Evolutionary conservation across 2,113 vertebrate genomes (phyloP), one percentile per base, ranked within the genome.

Genomic region (Pituophis catenifer): DNA sequence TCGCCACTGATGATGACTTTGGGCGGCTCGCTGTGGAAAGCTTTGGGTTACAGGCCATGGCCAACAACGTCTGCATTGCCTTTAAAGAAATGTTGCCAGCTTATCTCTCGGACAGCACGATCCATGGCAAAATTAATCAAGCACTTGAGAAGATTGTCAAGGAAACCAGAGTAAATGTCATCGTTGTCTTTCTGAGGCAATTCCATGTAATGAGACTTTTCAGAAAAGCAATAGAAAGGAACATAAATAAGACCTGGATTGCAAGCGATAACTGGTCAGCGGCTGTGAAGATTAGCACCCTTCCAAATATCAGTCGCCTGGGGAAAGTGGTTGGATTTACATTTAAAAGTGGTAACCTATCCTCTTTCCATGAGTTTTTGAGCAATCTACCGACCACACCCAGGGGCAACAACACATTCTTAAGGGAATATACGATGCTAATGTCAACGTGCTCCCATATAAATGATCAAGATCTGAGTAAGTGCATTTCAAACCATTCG

Each of bases 201-300:
- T 94, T 95, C 89, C 98, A 98, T 3, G 98, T 99, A 95, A 96
- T 95, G 52, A 65, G 92, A 86, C 91, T 99, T 5, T 99, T 98
- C 96, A 86, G 94, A 59, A 97, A 98, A 94, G 97, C 98, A 54
- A 95, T 96, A 44, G 93, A 97, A 88, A 95, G 86, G 57, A 95
- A 98, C 0, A 97, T 98, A 93, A 97, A 95, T 54, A 98, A 98
- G 96, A 95, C 98, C 15, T 99, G 99, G 99, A 97, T 99, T 96
- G 99, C 98, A n/a, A 99, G 98, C 75, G 98, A 99, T 94, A 98
- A 97, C 48, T 99, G 99, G 99, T 98, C 99, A 0, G 96, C 97
- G 2, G 96, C 98, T 26, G 95, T 94, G 88, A 96, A 96, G 89
- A 97, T 98, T 38, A 96, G 96, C 59, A 96, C 94, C 21, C 95